Evolutionary conservation across 2,888 invertebrate genomes (phyloP), one percentile per base, ranked within the genome.

Genomic region (Marasmarcha lunaedactyla): DNA sequence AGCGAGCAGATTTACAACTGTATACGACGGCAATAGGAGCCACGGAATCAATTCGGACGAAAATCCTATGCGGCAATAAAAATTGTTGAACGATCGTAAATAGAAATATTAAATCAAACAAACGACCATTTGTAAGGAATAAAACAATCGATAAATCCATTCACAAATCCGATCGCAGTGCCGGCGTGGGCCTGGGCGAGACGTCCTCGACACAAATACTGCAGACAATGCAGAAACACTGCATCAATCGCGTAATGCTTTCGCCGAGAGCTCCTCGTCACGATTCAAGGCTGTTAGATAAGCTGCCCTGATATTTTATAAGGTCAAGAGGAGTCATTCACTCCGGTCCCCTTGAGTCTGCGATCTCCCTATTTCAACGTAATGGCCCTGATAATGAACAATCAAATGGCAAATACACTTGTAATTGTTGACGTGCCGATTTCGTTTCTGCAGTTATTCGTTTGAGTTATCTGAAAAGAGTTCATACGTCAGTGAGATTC

Each of bases 211-310:
- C 68, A 65, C 56, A 70, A 63, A 64, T 70, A 55, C 52, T 56
- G 55, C 64, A 60, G 59, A 60, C 59, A 52, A 50, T 51, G 44
- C 51, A 50, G 50, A n/a, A 14, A 36, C 13, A 54, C 64, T 65
- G 67, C 69, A 71, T 64, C 70, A 70, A 67, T 63, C 64, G 67
- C 64, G 62, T 60, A 70, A 63, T 68, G 78, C 78, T 79, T 79
- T 79, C 79, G 70, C 78, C 67, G 60, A 56, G 61, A 60, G 65
- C 71, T 72, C 76, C 78, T 76, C 71, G 73, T 72, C 77, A 81
- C 78, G 72, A 71, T 72, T 69, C 79, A 78, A 77, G 78, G 79
- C 63, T 73, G 57, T 54, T 13, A 66, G 70, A 71, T 70, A 67
- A 70, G 63, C 62, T 62, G 60, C 61, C 58, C 63, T 65, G 65